A percentile compares a stretch with the other conserved stretches of the same genome.
Conservation (phyloP, 2,888 invertebrate species). For the Acronicta alni region DNA sequence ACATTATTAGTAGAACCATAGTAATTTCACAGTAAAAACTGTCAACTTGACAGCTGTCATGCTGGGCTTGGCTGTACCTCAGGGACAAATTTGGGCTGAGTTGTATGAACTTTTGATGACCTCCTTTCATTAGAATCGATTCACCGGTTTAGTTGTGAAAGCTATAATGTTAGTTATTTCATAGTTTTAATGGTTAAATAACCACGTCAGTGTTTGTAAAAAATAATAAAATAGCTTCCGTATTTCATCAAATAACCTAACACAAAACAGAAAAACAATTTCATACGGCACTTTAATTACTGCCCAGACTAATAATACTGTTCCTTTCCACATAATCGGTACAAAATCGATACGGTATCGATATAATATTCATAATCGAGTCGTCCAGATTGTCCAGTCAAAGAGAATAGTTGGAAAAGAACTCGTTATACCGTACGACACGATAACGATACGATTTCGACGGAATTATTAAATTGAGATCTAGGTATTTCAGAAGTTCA, state of each 20-base stretch:
- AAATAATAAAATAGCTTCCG: background rate
- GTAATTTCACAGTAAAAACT: no score
- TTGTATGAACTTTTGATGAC: no score
- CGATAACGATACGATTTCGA: slow-evolving; percentile 42
- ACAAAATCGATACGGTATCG: slow-evolving; percentile 65
- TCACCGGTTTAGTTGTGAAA: no score
- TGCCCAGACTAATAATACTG: slow-evolving; percentile 45
- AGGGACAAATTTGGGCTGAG: no score
- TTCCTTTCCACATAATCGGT: slow-evolving; percentile 46
- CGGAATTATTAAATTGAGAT: no score
- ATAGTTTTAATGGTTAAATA: no score
- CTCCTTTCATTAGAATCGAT: no score
- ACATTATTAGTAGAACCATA: no score
- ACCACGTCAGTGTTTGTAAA: no score
- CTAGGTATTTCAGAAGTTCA: background rate
- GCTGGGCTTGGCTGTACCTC: no score
- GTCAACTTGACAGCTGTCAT: no score
- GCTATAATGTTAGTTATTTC: no score
- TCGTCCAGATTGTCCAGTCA: slow-evolving; percentile 72
- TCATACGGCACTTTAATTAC: slow-evolving; percentile 37
- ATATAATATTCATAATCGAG: slow-evolving; percentile 77
- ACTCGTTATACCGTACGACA: slow-evolving; percentile 52
- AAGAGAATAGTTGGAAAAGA: slow-evolving; percentile 68
- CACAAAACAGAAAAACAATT: slow-evolving; percentile 6
- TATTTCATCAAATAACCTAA: background rate